Percentiles rank a stretch among this genome's conserved stretches.
Evolutionary conservation across 2,797 vertebrate species (phyloP).

Genomic region (Pteronotus mesoamericanus): DNA sequence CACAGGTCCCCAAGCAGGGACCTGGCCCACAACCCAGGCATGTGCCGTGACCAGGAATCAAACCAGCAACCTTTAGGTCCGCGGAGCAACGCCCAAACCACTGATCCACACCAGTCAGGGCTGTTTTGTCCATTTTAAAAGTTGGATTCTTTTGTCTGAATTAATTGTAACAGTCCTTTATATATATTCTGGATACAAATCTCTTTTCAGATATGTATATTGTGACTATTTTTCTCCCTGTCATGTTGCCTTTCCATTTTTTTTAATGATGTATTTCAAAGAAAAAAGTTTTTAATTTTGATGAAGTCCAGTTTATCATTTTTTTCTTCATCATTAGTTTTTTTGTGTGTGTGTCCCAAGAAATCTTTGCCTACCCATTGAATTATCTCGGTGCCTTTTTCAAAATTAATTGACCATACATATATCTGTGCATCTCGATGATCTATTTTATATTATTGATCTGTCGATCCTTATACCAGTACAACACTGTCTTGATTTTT

Average conservation of each 20-base stretch:
- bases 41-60: not conserved
- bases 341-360: slow-evolving; percentile 2
- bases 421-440: not conserved
- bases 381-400: slow-evolving; percentile 15
- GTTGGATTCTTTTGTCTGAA: slow-evolving; percentile 1
- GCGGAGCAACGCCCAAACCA: not conserved
- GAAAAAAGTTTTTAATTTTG: slow-evolving; percentile 27
- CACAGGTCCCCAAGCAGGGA: not conserved
- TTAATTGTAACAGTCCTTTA: slow-evolving; percentile 29
- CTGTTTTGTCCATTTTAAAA: slow-evolving; percentile 30
- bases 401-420: not conserved
- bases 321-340: slow-evolving; percentile 18
- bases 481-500: not conserved
- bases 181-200: slow-evolving; percentile 30
- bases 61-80: not conserved
- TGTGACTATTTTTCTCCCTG: slow-evolving; percentile 21
- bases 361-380: not conserved
- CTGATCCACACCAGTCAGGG: not conserved
- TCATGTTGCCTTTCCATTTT: slow-evolving; percentile 40
- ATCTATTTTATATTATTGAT: not conserved
- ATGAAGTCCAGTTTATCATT: not conserved
- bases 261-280: not conserved
- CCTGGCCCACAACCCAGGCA: not conserved
- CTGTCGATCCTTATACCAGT: not conserved
- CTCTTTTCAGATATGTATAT: not conserved